Evolutionary conservation across 2,113 vertebrate species (phyloP), one percentile per base, ranked within the genome.

Genomic region (Dasyornis broadbenti): DNA sequence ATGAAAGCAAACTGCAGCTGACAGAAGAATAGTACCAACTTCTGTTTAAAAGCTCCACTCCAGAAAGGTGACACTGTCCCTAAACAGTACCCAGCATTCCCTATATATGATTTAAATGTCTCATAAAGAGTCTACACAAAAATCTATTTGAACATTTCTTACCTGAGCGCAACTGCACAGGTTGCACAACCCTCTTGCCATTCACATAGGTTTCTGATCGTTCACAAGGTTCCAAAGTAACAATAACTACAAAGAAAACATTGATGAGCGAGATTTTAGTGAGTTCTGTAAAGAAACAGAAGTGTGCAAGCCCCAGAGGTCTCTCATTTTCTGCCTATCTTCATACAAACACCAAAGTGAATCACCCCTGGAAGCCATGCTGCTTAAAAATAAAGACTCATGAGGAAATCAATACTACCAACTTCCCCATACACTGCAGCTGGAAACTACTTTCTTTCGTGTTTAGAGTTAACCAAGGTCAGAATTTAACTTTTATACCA

Each of bases 161-260:
- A 99, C 99, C 99, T 97, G 99, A 99, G 73, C 99, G 99, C 40
- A 99, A 86, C 95, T 99, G 99, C 81, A 99, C 99, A 4, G 98
- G 97, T 68, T 98, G 98, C 37, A 98, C 97, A 50, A 99, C 99
- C 53, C 99, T 98, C 93, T 99, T 99, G 95, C 99, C 99, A 15
- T 99, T 99, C 79, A 99, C 99, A 0, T 99, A 99, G 3, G 99
- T 99, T 97, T 99, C 99, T 1, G 99, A 99, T 65, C 98, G 98
- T 82, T 99, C 99, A 89, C 99, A 99, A 42, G 99, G 99, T 91
- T 99, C 99, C 95, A 99, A 89, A 71, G 98, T 98, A 76, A 99
- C 99, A 26, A 99, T 98, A 79, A 99, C 99, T 99, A 95, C 24
- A 49, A 96, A 61, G 40, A 93, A 81, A 73, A 91, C 22, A 71